Percentiles rank a stretch among this genome's conserved stretches.
Conservation (phyloP, 1,140 invertebrate species). For the Diabrotica virgifera region DNA sequence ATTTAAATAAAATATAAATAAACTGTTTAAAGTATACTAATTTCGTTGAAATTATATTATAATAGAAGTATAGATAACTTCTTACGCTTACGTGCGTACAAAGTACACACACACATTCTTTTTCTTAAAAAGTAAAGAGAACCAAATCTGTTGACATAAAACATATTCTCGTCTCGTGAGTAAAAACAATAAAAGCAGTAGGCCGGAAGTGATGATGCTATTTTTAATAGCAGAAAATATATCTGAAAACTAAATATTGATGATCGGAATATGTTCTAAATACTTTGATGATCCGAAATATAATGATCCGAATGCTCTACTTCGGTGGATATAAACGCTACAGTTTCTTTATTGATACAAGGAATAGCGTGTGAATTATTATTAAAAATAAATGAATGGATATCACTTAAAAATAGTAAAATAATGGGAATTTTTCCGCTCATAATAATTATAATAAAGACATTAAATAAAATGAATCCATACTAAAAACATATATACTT, state of each 20-base stretch:
- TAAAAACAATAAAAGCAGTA: background rate
- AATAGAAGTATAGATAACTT: no score
- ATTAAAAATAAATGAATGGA: slow-evolving; percentile 12
- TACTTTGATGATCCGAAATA: no score
- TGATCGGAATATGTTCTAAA: no score
- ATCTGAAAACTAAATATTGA: slow-evolving; percentile 15
- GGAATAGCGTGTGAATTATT: slow-evolving; percentile 13
- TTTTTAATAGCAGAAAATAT: slow-evolving; percentile 18
- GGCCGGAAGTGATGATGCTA: slow-evolving; percentile 14
- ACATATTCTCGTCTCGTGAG: no score
- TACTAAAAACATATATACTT: background rate
- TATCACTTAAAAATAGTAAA: slow-evolving; percentile 3
- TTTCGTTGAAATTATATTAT: no score
- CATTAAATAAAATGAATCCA: background rate
- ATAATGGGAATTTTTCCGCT: slow-evolving; percentile 8
- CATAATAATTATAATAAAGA: slow-evolving; percentile 9
- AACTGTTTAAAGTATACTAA: no score
- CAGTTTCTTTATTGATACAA: slow-evolving; percentile 14
- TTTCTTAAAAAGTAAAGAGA: no score
- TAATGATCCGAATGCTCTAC: slow-evolving; percentile 15
- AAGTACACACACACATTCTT: no score
- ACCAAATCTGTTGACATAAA: no score
- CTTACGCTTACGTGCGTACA: no score
- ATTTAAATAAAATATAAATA: no score
- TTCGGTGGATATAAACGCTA: slow-evolving; percentile 10